These are phyloP conservation scores for Petrocephalus sullivani DNA, from an alignment of 2,797 vertebrate species.

Conservation along the genomic window DNA sequence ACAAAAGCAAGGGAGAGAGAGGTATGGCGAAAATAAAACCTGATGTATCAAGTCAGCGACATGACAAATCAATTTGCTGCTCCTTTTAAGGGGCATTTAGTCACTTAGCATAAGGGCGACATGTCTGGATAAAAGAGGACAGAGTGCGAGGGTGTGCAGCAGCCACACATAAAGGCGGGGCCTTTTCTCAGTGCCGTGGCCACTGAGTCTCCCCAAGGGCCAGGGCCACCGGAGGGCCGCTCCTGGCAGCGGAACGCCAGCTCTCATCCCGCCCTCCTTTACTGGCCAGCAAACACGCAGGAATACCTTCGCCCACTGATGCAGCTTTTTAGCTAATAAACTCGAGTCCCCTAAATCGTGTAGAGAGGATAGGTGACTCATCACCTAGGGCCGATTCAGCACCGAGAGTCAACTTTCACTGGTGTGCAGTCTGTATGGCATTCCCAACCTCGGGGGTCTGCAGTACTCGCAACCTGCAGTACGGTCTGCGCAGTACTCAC, in stretches of 20 bases:
- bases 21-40: constrained; percentile 50
- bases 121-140: constrained; percentile 10
- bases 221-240: not conserved
- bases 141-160: not conserved
- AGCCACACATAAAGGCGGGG: not conserved
- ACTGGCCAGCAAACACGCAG: not conserved
- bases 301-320: not conserved
- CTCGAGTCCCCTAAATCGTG: not conserved
- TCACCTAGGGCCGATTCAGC: not conserved
- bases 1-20: constrained; percentile 36
- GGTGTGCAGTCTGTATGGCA: not conserved
- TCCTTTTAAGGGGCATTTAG: constrained; percentile 40
- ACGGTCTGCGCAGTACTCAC: not conserved
- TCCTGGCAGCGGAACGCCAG: not conserved
- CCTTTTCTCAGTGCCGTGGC: not conserved
- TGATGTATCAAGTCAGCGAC: constrained; percentile 56
- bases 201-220: not conserved
- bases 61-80: constrained; percentile 53
- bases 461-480: not conserved
- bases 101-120: constrained; percentile 24
- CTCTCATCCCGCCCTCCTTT: not conserved
- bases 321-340: not conserved
- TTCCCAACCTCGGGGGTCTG: not conserved
- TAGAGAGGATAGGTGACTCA: not conserved
- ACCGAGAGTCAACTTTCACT: not conserved